Base-by-base conservation (phyloP, 2,797 vertebrate species). In the Pseudomugil gertrudae region DNA sequence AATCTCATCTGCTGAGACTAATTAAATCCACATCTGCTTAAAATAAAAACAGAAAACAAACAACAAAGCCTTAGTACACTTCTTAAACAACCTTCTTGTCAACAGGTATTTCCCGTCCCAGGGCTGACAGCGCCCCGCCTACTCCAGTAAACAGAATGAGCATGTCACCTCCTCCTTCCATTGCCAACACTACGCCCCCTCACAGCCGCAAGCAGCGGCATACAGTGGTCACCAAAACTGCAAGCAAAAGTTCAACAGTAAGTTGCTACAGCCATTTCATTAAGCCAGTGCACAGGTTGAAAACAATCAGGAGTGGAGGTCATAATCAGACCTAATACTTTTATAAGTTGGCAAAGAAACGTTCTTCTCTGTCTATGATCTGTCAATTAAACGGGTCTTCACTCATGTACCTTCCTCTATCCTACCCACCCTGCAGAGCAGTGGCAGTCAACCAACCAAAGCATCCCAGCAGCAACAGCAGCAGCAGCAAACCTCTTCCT, bases 101-200 rank as follows among this genome's bases (percentile, higher is more conserved):
- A 3, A 53, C 87, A 97, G 97, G 97, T 79, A 98, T 98, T 87
- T 98, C 97, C 21, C 94, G 97, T 5, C 96, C 96, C 35, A 91
- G 96, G 50, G 94, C 96, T 10, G 97, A 98, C 75, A 98, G 96
- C 2, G 96, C 97, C 35, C 97, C 97, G 0, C 96, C 97, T 78
- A 98, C 96, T 0, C 97, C 97, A 0, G 96, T 98, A 51, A 98
- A 97, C 79, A 94, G 96, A 87, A 92, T 97, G 87, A 98, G 95
- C 91, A 97, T 98, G 96, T 96, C 97, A 48, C 96, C 97, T 3
- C 92, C 93, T 3, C 95, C 71, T 27, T 92, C 95, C 15, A 92
- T 95, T 4, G 90, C 92, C 89, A 98, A 93, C 89, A 98, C 96
- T 61, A 98, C 97, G 0, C 96, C 97, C 1, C 97, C 97, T 35